Evolutionary conservation across 2,797 vertebrate genomes (phyloP).

Genomic region (Neosalanx taihuensis): DNA sequence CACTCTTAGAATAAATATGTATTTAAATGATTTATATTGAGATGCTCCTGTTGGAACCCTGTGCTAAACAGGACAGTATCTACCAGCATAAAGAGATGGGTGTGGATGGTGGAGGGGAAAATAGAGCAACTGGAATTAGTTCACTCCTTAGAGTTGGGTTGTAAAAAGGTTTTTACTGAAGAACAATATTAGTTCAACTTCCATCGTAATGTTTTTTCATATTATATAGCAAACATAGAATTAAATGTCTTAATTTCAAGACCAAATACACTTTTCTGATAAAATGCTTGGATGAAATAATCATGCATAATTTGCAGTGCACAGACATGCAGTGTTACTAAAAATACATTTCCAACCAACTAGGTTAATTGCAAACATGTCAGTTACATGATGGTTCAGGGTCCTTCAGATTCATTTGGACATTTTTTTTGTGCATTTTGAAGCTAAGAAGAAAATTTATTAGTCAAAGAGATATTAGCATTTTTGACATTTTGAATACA

Average conservation of each 20-base stretch:
- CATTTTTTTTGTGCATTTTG: too few species aligned
- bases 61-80: not conserved
- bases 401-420: too few species aligned
- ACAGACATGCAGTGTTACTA: too few species aligned
- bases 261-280: not conserved
- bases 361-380: too few species aligned
- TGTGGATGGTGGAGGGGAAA: not conserved
- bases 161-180: constrained; percentile 4
- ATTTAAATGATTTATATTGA: not conserved
- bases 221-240: too few species aligned
- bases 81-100: not conserved
- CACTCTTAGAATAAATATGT: not conserved
- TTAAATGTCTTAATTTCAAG: not conserved
- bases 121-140: constrained; percentile 23
- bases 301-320: not conserved
- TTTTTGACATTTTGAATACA: too few species aligned
- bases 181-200: not conserved
- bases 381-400: too few species aligned
- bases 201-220: not conserved
- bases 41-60: not conserved
- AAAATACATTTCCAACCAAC: too few species aligned
- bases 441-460: too few species aligned
- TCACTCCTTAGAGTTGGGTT: constrained; percentile 37
- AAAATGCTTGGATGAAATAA: not conserved
- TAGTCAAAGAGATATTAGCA: too few species aligned